Evolutionary conservation across 2,888 invertebrate species (phyloP).

Genomic region (Caenorhabditis angaria): DNA sequence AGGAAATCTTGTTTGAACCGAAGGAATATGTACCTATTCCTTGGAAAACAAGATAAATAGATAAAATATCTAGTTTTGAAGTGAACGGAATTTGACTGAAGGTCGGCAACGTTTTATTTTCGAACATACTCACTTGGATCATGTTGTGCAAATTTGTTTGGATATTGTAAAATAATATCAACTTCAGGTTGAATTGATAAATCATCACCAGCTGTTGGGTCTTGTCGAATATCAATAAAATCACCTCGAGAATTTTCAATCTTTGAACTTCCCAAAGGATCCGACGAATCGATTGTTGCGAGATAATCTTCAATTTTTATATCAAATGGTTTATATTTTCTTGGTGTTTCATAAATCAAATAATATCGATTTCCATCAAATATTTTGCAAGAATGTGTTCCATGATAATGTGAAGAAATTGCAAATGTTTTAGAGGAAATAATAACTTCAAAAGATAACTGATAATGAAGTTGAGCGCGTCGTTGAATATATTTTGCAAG

Average conservation of each 20-base stretch:
- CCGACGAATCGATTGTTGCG: slow-evolving; percentile 43
- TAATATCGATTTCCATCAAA: slow-evolving; percentile 18
- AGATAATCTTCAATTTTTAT: slow-evolving; percentile 35
- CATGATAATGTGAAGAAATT: slow-evolving; percentile 41
- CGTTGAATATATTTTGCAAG: slow-evolving; percentile 39
- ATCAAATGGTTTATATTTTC: slow-evolving; percentile 40
- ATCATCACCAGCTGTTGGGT: slow-evolving; percentile 47
- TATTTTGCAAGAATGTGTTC: slow-evolving; percentile 32
- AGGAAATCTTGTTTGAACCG: not conserved
- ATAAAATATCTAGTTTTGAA: no score
- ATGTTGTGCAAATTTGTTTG: slow-evolving; percentile 37
- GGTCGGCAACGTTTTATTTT: no score
- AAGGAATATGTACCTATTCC: no score
- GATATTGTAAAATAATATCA: slow-evolving; percentile 28
- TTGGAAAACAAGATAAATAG: no score
- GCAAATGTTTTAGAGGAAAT: slow-evolving; percentile 35
- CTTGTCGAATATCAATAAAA: slow-evolving; percentile 41
- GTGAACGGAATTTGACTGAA: no score
- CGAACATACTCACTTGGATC: slow-evolving; percentile 39
- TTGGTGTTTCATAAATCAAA: slow-evolving; percentile 36
- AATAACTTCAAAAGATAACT: slow-evolving; percentile 33
- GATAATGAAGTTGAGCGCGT: slow-evolving; percentile 32
- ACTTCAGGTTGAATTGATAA: slow-evolving; percentile 41
- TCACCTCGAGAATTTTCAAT: slow-evolving; percentile 37
- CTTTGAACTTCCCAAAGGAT: slow-evolving; percentile 40